These are phyloP conservation scores for Paedocypris micromegethes DNA, from an alignment of 2,797 vertebrate genomes.

Conservation along the genomic window DNA sequence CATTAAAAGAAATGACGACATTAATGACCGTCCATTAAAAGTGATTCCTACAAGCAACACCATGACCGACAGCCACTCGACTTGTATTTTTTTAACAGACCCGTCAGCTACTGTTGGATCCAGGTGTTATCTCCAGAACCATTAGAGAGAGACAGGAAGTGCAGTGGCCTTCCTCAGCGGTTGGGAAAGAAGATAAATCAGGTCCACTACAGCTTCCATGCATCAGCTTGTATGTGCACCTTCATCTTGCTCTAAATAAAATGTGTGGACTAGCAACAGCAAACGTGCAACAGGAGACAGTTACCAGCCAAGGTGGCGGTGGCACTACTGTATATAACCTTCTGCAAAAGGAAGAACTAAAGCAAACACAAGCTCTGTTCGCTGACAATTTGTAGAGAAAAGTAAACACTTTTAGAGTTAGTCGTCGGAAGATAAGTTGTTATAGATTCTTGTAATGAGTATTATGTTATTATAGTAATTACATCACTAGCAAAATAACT, in stretches of 20 bases:
- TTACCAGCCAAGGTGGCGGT: neutral
- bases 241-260: slow-evolving; percentile 49
- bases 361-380: too few species aligned
- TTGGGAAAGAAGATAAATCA: slow-evolving; percentile 52
- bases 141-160: slow-evolving; percentile 55
- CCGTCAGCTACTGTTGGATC: slow-evolving; percentile 42
- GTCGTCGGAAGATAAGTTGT: too few species aligned
- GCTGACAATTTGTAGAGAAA: too few species aligned
- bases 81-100: slow-evolving; percentile 49
- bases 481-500: too few species aligned
- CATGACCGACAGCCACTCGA: slow-evolving; percentile 7
- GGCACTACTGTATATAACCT: neutral
- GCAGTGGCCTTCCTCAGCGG: slow-evolving; percentile 5
- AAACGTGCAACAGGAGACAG: slow-evolving; percentile 16
- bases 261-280: slow-evolving; percentile 21
- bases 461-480: too few species aligned
- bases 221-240: slow-evolving; percentile 44
- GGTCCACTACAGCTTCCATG: slow-evolving; percentile 49
- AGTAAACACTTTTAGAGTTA: too few species aligned
- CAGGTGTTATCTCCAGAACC: slow-evolving; percentile 54
- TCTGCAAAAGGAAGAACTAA: neutral
- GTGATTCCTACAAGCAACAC: slow-evolving; percentile 12
- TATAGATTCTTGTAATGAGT: too few species aligned
- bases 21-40: neutral
- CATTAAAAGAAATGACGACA: too few species aligned